A percentile compares a stretch with the other conserved stretches of the same genome.
These are phyloP conservation scores for Acinonyx jubatus DNA, from an alignment of 2,113 vertebrate genomes.

Conservation along the genomic window DNA sequence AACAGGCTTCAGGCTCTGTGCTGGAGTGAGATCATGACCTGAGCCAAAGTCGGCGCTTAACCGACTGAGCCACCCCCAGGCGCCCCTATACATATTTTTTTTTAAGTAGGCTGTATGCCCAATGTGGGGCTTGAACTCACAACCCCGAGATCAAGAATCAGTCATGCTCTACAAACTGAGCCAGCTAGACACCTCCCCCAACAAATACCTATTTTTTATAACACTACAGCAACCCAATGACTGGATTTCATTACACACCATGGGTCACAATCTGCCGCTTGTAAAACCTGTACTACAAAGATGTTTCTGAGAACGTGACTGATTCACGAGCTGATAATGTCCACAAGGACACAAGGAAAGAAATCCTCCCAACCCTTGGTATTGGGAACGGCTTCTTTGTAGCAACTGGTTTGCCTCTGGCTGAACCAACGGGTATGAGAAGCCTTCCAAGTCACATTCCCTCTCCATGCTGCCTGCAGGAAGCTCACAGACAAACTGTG, in stretches of 20 bases:
- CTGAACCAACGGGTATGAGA: not conserved
- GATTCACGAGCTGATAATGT: not conserved
- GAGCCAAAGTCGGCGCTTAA: no score
- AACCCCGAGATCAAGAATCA: not conserved
- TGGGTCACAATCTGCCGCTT: not conserved
- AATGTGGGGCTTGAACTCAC: not conserved
- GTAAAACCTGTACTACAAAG: not conserved
- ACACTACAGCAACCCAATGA: not conserved
- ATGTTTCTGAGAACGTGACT: not conserved
- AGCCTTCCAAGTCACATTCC: not conserved
- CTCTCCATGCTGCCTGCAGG: not conserved
- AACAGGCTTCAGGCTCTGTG: no score
- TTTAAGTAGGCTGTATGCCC: not conserved
- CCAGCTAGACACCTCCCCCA: not conserved
- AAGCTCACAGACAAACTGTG: not conserved
- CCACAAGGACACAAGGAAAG: not conserved
- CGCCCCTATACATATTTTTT: not conserved
- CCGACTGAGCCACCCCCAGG: no score
- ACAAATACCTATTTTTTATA: constrained; percentile 12
- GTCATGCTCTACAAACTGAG: not conserved
- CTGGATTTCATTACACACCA: not conserved
- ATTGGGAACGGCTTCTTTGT: not conserved
- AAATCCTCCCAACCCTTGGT: not conserved
- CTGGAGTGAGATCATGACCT: no score
- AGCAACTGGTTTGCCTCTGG: not conserved